These are phyloP conservation scores for Nycticebus coucang DNA, from an alignment of 2,113 vertebrate species.

Conservation along the genomic window DNA sequence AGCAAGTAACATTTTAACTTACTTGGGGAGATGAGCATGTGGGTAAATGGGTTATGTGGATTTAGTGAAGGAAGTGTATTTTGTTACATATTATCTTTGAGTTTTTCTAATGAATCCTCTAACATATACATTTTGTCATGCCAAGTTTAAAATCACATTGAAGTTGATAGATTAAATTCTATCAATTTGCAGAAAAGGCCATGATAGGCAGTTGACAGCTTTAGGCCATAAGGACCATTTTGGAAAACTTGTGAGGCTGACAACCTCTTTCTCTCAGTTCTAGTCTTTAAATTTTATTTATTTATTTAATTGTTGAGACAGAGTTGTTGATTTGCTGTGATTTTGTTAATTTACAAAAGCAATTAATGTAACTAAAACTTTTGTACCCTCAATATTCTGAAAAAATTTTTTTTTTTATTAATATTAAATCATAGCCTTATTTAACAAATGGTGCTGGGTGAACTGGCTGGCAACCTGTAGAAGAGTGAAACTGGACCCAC, in stretches of 20 bases:
- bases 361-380: too few species aligned
- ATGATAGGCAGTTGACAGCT: neutral
- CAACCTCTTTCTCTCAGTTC: neutral
- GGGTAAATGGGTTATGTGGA: neutral
- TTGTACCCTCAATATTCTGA: too few species aligned
- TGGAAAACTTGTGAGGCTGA: conserved; percentile 25
- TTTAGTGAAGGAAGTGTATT: conserved; percentile 27
- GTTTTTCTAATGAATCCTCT: conserved; percentile 8
- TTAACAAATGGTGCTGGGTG: too few species aligned
- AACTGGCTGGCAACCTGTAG: too few species aligned
- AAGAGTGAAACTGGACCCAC: too few species aligned
- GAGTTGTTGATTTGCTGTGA: too few species aligned
- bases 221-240: neutral
- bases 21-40: neutral
- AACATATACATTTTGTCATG: conserved; percentile 18
- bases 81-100: neutral
- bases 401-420: too few species aligned
- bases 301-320: too few species aligned
- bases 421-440: too few species aligned
- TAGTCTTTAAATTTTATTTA: neutral
- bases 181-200: conserved; percentile 29
- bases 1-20: neutral
- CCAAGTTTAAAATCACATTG: conserved; percentile 38
- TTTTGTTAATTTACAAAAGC: too few species aligned
- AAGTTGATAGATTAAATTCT: neutral